Percentiles rank a stretch among this genome's conserved stretches.
These are phyloP conservation scores for Chelidonichthys spinosus DNA, from an alignment of 2,797 vertebrate species.

Conservation along the genomic window DNA sequence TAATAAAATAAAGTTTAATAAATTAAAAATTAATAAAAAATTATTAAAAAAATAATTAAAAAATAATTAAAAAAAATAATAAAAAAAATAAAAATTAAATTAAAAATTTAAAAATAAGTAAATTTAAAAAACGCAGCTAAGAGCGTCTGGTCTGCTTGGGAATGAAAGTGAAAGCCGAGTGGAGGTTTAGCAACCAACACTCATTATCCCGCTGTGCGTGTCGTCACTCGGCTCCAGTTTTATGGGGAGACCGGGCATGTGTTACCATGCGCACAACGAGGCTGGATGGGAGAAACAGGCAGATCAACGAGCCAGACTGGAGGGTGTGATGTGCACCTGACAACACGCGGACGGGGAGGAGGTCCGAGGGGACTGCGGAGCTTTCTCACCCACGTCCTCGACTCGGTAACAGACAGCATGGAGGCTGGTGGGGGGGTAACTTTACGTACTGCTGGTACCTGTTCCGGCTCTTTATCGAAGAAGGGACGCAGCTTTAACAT, in stretches of 20 bases:
- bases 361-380: constrained; percentile 15
- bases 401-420: constrained; percentile 12
- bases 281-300: constrained; percentile 27
- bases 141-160: background rate
- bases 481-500: constrained; percentile 10
- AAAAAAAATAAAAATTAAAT: too few species aligned
- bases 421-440: constrained; percentile 3
- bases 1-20: too few species aligned
- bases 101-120: too few species aligned
- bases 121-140: too few species aligned
- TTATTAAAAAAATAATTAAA: too few species aligned
- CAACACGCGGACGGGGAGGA: constrained; percentile 30
- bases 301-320: constrained; percentile 15
- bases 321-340: constrained; percentile 23
- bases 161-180: background rate
- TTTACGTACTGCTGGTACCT: background rate
- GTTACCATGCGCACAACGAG: constrained; percentile 42
- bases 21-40: too few species aligned
- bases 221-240: constrained; percentile 54
- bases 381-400: background rate
- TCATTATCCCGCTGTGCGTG: constrained; percentile 28
- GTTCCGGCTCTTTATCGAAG: background rate
- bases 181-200: constrained; percentile 4
- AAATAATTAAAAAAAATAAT: too few species aligned
- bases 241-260: constrained; percentile 42